phyloP scores from a whole-genome alignment of 1,140 invertebrate genomes.

The Cepaea nemoralis region DNA sequence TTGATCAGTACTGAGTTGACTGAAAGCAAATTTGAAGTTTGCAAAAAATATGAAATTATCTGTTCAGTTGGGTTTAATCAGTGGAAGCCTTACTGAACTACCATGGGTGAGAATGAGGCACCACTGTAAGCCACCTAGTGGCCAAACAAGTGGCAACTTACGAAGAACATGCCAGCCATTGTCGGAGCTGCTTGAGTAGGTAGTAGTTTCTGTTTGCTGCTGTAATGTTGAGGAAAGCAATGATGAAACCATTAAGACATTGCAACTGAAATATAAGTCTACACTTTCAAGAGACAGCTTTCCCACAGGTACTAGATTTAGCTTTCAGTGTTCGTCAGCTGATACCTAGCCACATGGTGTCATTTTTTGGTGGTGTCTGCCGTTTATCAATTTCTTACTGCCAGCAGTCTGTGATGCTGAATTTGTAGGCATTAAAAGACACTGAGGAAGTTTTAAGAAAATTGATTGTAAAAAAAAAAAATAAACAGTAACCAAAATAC shows the following conservation, averaged over 20 bases:
- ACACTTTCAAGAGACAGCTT: not conserved
- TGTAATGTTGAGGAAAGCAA: not conserved
- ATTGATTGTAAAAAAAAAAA: too few species aligned
- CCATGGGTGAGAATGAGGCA: conserved; percentile 30
- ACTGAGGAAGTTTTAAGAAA: too few species aligned
- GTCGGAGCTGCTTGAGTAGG: conserved; percentile 58
- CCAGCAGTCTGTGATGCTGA: too few species aligned
- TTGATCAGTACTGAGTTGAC: not conserved
- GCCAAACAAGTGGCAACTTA: conserved; percentile 46
- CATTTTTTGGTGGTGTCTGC: too few species aligned
- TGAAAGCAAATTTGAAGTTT: not conserved
- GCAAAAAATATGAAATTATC: not conserved
- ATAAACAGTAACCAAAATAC: too few species aligned
- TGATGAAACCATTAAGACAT: conserved; percentile 7
- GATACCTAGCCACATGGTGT: too few species aligned
- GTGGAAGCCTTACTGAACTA: not conserved
- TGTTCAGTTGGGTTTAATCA: not conserved
- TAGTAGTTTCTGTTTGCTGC: conserved; percentile 8
- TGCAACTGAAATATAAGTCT: not conserved
- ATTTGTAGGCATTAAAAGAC: too few species aligned
- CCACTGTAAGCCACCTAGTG: not conserved
- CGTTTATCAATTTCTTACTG: too few species aligned
- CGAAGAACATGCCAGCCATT: conserved; percentile 63
- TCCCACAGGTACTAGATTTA: too few species aligned
- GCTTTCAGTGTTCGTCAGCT: too few species aligned